Base-by-base conservation (phyloP, 2,797 vertebrate genomes). In the Octomys mimax region DNA sequence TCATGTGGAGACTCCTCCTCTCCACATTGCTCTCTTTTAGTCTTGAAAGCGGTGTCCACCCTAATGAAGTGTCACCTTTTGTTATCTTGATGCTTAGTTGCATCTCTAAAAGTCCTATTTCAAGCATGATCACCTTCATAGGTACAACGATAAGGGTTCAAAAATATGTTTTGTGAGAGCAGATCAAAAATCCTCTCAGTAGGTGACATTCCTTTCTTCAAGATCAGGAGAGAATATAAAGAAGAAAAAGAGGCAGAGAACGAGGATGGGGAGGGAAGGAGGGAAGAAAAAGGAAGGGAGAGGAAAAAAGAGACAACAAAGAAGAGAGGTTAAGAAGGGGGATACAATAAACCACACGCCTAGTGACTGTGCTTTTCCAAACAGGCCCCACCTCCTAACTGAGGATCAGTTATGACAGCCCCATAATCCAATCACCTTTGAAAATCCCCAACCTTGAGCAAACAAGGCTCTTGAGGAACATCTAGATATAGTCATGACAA, bases 1-100 rank as follows among this genome's bases (percentile, higher is more conserved):
- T 6, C 12, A 11, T 4, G 0, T 18, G 6, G 10, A 18, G 3
- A 14, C 31, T 52, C 64, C 13, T 0, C 0, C 62, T 21, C 11
- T 42, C 22, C 4, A 5, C 8, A 31, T 33, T 19, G 8, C 52
- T 11, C 18, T 68, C 16, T 36, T 62, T 62, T 49, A 19, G 24
- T 3, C 36, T 18, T 46, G 36, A 10, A 2, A 26, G 18, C 19
- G 21, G 59, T 21, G 26, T 59, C 73, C 26, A 21, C 26, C 5
- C 24, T 59, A 22, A 75, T 24, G 3, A 57, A 49, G 26, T 12
- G 21, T 18, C 5, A 14, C 24, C 2, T 82, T n/a, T 1, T 19
- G 26, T 84, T 28, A 31, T 22, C 1, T 12, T 22, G n/a, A 62
- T 28, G 81, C 6, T 39, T n/a, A 8, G 33, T 83, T 9, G 4